Evolutionary conservation across 2,888 invertebrate genomes (phyloP).

Genomic region (Ernsta delagoae): DNA sequence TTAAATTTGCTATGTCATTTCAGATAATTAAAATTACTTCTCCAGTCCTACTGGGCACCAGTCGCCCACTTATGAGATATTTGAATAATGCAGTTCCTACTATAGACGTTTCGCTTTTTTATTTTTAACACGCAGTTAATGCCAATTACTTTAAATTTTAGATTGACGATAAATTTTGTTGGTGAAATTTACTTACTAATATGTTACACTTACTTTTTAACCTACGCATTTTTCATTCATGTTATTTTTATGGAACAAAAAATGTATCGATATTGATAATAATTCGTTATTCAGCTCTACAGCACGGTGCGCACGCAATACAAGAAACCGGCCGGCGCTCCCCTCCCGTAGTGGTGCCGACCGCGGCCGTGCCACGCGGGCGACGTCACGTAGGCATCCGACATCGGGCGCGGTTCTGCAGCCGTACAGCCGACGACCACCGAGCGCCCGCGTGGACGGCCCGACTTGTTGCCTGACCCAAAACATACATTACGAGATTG

Average conservation of each 20-base stretch:
- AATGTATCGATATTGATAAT: slow-evolving; percentile 12
- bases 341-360: slow-evolving; percentile 26
- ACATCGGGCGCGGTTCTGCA: slow-evolving; percentile 35
- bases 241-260: background rate
- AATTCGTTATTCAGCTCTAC: slow-evolving; percentile 7
- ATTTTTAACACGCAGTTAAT: no score
- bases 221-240: background rate
- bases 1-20: no score
- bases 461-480: slow-evolving; percentile 22
- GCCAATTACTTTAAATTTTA: no score
- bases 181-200: no score
- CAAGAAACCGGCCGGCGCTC: slow-evolving; percentile 66
- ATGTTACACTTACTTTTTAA: no score
- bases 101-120: no score
- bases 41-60: no score
- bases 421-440: slow-evolving; percentile 8
- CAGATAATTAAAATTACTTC: no score
- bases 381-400: slow-evolving; percentile 79
- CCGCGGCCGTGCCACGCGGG: slow-evolving; percentile 65
- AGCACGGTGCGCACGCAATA: slow-evolving; percentile 64
- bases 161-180: no score
- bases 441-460: slow-evolving; percentile 1
- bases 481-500: slow-evolving; percentile 11
- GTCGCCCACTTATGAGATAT: no score
- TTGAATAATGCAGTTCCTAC: no score